phyloP scores from a whole-genome alignment of 2,888 invertebrate species.

The Phania funesta region DNA sequence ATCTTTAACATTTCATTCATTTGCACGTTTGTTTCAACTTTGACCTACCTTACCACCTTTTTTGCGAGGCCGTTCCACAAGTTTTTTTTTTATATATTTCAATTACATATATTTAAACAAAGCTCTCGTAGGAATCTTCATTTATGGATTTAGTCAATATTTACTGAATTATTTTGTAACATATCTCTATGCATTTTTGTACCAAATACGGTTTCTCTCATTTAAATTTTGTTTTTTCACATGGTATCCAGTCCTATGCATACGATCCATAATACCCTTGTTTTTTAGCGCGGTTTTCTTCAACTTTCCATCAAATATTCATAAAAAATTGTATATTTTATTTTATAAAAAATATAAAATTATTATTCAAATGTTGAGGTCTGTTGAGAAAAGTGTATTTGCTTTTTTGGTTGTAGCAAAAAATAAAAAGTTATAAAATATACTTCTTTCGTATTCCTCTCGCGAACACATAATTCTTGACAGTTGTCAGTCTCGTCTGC shows the following conservation, averaged over 20 bases:
- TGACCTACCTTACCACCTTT: slow-evolving; percentile 78
- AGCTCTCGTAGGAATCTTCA: slow-evolving; percentile 1
- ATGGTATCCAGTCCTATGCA: slow-evolving; percentile 11
- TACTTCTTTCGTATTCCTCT: slow-evolving; percentile 37
- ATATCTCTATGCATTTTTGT: slow-evolving; percentile 71
- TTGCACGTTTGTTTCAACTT: slow-evolving; percentile 73
- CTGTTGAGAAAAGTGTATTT: slow-evolving; percentile 58
- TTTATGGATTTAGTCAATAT: slow-evolving; percentile 2
- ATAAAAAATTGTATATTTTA: slow-evolving; percentile 61
- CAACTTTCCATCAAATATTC: slow-evolving; percentile 31
- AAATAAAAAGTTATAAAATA: slow-evolving; percentile 48
- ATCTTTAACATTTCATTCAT: slow-evolving; percentile 46
- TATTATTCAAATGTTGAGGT: slow-evolving; percentile 55
- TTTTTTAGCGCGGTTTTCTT: slow-evolving; percentile 53
- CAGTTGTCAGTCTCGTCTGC: slow-evolving; percentile 32
- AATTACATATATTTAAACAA: slow-evolving; percentile 40
- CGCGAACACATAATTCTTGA: slow-evolving; percentile 47
- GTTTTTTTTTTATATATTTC: slow-evolving; percentile 45
- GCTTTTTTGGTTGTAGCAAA: slow-evolving; percentile 45
- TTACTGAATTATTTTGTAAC: slow-evolving; percentile 69
- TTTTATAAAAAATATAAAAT: slow-evolving; percentile 70
- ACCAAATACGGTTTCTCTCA: slow-evolving; percentile 48
- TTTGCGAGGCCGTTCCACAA: slow-evolving; percentile 73
- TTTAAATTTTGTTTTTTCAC: slow-evolving; percentile 42
- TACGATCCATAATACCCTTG: slow-evolving; percentile 61